Percentiles rank a stretch among this genome's conserved stretches.
These are phyloP conservation scores for rat (Rattus norvegicus) DNA, from an alignment of 2,113 vertebrate species.

Conservation along the genomic window GRCr8 NC_086033.1:70349001-70349500, in stretches of 20 bases:
- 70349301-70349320: constrained; percentile 13
- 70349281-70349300: neutral
- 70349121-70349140: neutral
- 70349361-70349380: constrained; percentile 49
- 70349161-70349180: neutral
- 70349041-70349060: neutral
- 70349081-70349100: neutral
- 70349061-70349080: neutral
- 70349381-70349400: constrained; percentile 56
- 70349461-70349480: constrained; percentile 72
- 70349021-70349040: neutral
- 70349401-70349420: constrained; percentile 74
- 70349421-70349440: constrained; percentile 70
- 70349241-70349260: neutral
- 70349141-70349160: constrained; percentile 14
- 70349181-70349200: neutral
- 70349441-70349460: constrained; percentile 78
- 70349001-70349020: neutral
- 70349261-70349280: constrained; percentile 11
- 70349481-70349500: constrained; percentile 71
- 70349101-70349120: neutral
- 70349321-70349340: constrained; percentile 55
- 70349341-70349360: constrained; percentile 60
- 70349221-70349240: neutral
- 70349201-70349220: neutral